These are phyloP conservation scores for Liolophura sinensis DNA, from an alignment of 1,140 invertebrate genomes.

Conservation along the genomic window DNA sequence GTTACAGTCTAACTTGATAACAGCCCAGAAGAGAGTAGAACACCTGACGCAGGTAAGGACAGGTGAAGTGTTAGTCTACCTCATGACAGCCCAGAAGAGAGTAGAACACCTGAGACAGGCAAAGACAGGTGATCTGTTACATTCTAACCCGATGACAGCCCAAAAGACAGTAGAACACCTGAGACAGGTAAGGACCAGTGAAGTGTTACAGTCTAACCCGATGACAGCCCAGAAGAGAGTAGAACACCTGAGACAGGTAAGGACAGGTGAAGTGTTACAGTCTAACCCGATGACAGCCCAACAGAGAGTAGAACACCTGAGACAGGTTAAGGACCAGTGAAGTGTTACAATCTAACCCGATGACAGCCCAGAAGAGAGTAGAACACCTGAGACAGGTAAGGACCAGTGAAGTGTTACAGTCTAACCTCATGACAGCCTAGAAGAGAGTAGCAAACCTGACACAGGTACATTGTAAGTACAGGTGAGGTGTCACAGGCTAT, in stretches of 20 bases:
- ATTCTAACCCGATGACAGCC: too few relatives aligned
- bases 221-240: conserved; percentile 41
- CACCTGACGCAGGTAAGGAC: conserved; percentile 11
- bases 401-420: too few relatives aligned
- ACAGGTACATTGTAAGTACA: conserved; percentile 36
- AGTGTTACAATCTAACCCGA: conserved; percentile 30
- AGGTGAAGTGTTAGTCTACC: conserved; percentile 29
- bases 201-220: conserved; percentile 34
- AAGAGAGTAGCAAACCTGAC: conserved; percentile 25
- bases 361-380: conserved; percentile 41
- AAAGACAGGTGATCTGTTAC: too few relatives aligned
- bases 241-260: conserved; percentile 49
- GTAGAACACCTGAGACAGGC: conserved; percentile 22
- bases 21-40: conserved; percentile 34
- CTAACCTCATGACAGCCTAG: too few relatives aligned
- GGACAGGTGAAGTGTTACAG: background rate
- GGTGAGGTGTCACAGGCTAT: too few relatives aligned
- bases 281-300: too few relatives aligned
- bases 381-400: conserved; percentile 50
- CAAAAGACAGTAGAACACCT: conserved; percentile 6
- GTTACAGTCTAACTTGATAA: conserved; percentile 33
- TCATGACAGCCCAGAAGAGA: conserved; percentile 40
- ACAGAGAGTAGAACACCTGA: conserved; percentile 6
- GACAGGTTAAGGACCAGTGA: conserved; percentile 13
- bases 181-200: conserved; percentile 4